Conservation (phyloP, 1,140 invertebrate species). For the Berghia stephanieae region DNA sequence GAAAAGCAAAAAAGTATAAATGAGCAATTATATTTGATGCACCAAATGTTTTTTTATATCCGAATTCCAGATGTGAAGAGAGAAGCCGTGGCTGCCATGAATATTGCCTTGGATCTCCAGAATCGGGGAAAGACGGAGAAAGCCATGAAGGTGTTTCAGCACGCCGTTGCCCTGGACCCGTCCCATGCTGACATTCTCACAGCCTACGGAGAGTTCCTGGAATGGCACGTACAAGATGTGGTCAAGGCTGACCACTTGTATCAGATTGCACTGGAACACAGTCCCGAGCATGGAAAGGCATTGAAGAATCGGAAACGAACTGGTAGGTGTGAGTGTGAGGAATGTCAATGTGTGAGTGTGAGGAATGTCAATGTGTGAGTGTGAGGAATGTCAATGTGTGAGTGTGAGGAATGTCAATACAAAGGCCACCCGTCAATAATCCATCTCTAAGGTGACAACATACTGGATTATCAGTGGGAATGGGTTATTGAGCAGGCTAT, state of each 20-base stretch:
- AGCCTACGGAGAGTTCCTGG: constrained; percentile 92
- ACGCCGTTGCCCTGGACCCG: constrained; percentile 89
- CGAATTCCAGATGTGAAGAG: constrained; percentile 55
- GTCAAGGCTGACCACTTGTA: constrained; percentile 91
- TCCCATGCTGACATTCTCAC: constrained; percentile 91
- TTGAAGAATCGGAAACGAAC: constrained; percentile 81
- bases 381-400: too few species aligned
- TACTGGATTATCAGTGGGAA: too few species aligned
- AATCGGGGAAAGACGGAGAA: constrained; percentile 83
- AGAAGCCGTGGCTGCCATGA: constrained; percentile 85
- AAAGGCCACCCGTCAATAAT: too few species aligned
- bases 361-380: too few species aligned
- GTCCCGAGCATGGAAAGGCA: constrained; percentile 81
- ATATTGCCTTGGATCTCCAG: constrained; percentile 86
- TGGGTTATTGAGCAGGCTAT: too few species aligned
- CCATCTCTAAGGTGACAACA: too few species aligned
- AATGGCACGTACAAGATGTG: constrained; percentile 85
- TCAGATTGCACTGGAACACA: constrained; percentile 80
- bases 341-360: too few species aligned
- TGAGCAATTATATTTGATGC: constrained; percentile 12
- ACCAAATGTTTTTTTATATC: constrained; percentile 26
- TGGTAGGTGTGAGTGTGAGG: too few species aligned
- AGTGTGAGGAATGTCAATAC: too few species aligned
- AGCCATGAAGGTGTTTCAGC: constrained; percentile 85
- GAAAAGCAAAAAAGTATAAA: too few species aligned